Percentiles rank a stretch among this genome's conserved stretches.
These are phyloP conservation scores for Ammodramus savannarum DNA, from an alignment of 2,113 vertebrate genomes.

Conservation along the genomic window DNA sequence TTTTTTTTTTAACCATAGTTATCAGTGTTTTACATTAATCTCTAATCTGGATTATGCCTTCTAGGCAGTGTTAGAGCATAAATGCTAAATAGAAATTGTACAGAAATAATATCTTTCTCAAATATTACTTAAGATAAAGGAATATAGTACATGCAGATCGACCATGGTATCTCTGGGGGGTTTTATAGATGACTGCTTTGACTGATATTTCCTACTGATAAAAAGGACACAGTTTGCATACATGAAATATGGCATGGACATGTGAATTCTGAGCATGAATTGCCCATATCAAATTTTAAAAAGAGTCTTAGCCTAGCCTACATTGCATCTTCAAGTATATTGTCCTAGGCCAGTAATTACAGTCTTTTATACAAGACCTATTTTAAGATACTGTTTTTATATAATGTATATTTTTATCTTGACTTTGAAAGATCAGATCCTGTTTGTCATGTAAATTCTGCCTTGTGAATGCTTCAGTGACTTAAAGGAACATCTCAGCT, in stretches of 20 bases:
- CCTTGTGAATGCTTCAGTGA: background rate
- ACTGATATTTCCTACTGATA: background rate
- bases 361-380: background rate
- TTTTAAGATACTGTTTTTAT: conserved; percentile 40
- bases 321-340: background rate
- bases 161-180: accelerated
- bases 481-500: background rate
- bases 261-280: background rate
- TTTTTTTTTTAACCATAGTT: background rate
- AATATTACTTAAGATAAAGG: background rate
- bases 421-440: conserved; percentile 33
- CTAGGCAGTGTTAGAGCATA: background rate
- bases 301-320: background rate
- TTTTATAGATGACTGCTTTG: background rate
- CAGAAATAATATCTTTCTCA: background rate
- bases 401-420: conserved; percentile 37
- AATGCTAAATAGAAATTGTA: background rate
- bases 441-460: conserved; percentile 48
- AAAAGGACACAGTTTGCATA: background rate
- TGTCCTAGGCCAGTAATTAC: background rate
- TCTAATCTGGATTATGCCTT: background rate
- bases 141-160: background rate
- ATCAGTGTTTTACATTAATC: background rate
- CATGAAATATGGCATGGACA: background rate
- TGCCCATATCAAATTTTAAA: background rate